These are phyloP conservation scores for Casuarius casuarius DNA, from an alignment of 2,113 vertebrate genomes.

Conservation along the genomic window DNA sequence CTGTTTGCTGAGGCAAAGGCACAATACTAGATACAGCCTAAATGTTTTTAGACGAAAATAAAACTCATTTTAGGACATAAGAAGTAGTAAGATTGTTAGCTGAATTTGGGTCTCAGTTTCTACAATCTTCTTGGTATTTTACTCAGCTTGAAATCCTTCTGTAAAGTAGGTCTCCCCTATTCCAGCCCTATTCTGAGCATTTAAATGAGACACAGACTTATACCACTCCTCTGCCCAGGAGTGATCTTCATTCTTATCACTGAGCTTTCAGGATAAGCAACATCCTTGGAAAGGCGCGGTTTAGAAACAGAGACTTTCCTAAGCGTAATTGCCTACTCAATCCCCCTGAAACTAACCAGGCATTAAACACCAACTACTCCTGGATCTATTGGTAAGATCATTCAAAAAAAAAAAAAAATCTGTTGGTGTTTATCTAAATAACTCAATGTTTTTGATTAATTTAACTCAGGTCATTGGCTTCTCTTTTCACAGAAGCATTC, in stretches of 20 bases:
- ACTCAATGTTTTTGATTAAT: background rate
- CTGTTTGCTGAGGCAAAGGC: background rate
- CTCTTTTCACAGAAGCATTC: background rate
- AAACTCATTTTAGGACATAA: background rate
- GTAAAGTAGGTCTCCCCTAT: background rate
- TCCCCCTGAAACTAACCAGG: background rate
- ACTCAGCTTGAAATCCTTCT: background rate
- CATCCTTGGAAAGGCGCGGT: background rate
- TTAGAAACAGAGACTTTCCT: background rate
- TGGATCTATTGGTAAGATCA: background rate
- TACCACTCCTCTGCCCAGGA: background rate
- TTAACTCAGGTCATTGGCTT: background rate
- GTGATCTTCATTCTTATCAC: background rate
- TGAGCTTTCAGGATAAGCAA: background rate
- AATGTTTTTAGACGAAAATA: background rate
- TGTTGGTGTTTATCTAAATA: background rate
- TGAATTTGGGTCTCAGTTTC: background rate
- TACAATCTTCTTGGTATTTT: background rate
- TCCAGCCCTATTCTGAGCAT: background rate
- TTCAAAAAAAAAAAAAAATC: too few relatives aligned
- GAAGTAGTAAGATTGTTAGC: background rate
- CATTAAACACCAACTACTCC: background rate
- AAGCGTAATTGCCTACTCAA: background rate
- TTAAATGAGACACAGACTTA: background rate
- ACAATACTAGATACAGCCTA: background rate